phyloP scores from a whole-genome alignment of 2,797 vertebrate species.

The Hephaestus fuliginosus region DNA sequence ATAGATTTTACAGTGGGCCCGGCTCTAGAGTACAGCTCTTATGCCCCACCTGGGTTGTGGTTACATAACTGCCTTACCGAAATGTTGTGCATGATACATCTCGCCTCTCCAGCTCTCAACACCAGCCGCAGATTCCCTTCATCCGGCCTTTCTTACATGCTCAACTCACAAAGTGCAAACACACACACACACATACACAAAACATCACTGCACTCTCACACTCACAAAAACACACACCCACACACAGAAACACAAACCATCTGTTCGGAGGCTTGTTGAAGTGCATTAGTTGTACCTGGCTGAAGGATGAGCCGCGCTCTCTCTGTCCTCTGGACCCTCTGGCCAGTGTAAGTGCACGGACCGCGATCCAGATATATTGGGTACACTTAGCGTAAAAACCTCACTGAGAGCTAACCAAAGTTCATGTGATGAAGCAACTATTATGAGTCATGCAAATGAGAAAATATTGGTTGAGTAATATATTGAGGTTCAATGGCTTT shows the following conservation, averaged over 20 bases:
- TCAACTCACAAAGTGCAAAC: constrained; percentile 3
- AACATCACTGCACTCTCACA: constrained; percentile 25
- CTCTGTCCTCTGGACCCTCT: constrained; percentile 18
- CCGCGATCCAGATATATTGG: constrained; percentile 16
- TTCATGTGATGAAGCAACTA: constrained; percentile 17
- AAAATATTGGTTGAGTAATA: constrained; percentile 1
- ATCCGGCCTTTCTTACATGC: constrained; percentile 16
- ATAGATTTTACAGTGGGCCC: constrained; percentile 34
- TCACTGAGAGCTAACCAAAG: not conserved
- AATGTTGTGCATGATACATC: constrained; percentile 50
- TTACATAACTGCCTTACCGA: constrained; percentile 65
- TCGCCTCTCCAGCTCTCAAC: constrained; percentile 33
- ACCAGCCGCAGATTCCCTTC: constrained; percentile 30
- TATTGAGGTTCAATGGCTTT: not conserved
- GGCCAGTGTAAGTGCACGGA: constrained; percentile 13
- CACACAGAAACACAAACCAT: constrained; percentile 54
- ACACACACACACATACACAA: constrained; percentile 24
- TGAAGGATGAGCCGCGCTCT: constrained; percentile 34
- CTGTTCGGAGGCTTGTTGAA: constrained; percentile 57
- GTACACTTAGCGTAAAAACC: constrained; percentile 9
- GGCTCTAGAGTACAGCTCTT: constrained; percentile 34
- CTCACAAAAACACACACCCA: constrained; percentile 27
- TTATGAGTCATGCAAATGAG: constrained; percentile 25
- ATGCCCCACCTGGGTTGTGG: constrained; percentile 52
- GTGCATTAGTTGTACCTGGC: constrained; percentile 51